Conservation (phyloP, 37 sponge, comb jelly and placozoan genomes). For the Mnemiopsis leidyi region DNA sequence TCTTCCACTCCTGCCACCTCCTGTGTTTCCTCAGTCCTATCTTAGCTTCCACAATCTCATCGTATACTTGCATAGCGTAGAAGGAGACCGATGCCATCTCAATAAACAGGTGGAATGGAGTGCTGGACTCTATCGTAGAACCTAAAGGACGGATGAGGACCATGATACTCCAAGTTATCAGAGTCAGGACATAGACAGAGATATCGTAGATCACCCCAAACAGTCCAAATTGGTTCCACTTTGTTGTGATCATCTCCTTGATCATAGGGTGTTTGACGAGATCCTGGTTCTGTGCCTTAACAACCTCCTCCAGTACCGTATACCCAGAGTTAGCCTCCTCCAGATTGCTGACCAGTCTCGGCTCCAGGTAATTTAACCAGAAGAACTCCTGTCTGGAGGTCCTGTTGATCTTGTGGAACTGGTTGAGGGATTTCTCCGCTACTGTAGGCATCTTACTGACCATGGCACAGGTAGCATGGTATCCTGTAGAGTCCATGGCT, state of each 20-base stretch:
- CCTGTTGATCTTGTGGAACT: conserved; percentile 6
- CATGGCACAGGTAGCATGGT: conserved; percentile 41
- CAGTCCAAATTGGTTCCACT: conserved; percentile 38
- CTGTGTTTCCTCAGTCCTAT: neutral
- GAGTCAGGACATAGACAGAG: conserved; percentile 10
- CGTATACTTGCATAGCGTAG: neutral
- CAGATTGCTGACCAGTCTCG: neutral
- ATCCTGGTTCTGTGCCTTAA: conserved; percentile 21
- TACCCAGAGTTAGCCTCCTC: neutral
- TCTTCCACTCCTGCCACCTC: neutral
- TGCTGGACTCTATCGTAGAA: neutral
- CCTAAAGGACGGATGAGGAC: neutral
- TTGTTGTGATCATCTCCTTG: conserved; percentile 25
- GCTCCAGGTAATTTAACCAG: conserved; percentile 31
- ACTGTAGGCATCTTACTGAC: conserved; percentile 20
- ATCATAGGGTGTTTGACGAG: conserved; percentile 4
- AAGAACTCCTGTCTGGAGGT: conserved; percentile 26
- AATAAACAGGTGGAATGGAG: neutral
- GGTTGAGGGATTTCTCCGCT: conserved; percentile 13
- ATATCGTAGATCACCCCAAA: conserved; percentile 45
- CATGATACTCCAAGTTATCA: neutral
- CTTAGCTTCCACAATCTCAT: neutral
- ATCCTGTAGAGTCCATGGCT: conserved; percentile 35
- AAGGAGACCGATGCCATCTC: neutral
- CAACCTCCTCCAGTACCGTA: conserved; percentile 28